Base-by-base conservation (phyloP, 2,113 vertebrate genomes). In the Erinaceus europaeus region DNA sequence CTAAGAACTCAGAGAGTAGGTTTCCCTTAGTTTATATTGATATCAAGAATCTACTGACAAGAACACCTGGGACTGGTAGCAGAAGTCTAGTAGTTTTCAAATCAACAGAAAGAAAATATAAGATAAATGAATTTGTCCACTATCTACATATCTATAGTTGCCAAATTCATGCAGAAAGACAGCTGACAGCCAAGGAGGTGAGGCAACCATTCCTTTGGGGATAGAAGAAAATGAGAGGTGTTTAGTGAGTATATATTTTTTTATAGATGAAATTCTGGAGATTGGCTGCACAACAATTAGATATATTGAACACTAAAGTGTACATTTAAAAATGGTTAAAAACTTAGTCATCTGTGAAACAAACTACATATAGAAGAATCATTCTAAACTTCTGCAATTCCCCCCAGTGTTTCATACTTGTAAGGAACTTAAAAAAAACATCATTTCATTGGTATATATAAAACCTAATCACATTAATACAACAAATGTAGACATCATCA, bases 101-200 rank as follows among this genome's bases (percentile, higher is more conserved):
- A 87, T 72, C 5, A 59, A 40, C 7, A 69, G 29, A 48, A n/a
- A 84, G 34, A 81, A 90, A 69, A 48, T 3, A 12, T 71, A 50
- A 94, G 55, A 84, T 78, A 72, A 72, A 73, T 71, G 73, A 68
- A 21, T 71, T 74, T 79, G 57, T 73, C 52, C 34, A 55, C 46
- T 62, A 52, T 17, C 61, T 65, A 23, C 65, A 29, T 57, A 68
- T 27, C 21, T 20, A 90, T 21, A 57, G 55, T 27, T 27, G 21
- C 25, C 52, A 57, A 57, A 57, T 57, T 57, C 55, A 57, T 53
- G 61, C 21, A 86, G n/a, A 82, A 20, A 67, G 76, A 77, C 88
- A 72, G 25, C 44, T 82, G n/a, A n/a, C n/a, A n/a, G n/a, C n/a
- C n/a, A n/a, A 40, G 85, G 72, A 13, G 14, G 27, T 40, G 50